Percentiles rank a stretch among this genome's conserved stretches.
Evolutionary conservation across 2,888 invertebrate species (phyloP).

Genomic region (Apodemia duryi): DNA sequence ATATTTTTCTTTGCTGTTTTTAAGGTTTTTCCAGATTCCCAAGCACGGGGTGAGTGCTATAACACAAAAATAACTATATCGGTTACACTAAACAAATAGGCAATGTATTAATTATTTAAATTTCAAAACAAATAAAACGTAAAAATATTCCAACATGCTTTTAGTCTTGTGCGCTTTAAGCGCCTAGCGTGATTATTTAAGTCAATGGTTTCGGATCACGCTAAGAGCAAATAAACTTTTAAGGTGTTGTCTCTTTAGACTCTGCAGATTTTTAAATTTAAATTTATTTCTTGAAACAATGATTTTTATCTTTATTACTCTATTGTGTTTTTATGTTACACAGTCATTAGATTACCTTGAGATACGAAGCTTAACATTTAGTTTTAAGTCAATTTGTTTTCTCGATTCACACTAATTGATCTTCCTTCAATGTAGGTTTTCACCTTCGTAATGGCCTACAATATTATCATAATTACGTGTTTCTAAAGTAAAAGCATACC

Average conservation of each 20-base stretch:
- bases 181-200: conserved; percentile 8
- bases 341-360: conserved; percentile 10
- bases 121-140: not conserved
- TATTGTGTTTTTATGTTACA: conserved; percentile 14
- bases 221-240: conserved; percentile 15
- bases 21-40: too few species aligned
- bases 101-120: not conserved
- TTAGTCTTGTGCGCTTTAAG: conserved; percentile 5
- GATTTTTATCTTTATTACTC: conserved; percentile 15
- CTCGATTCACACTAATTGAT: conserved; percentile 12
- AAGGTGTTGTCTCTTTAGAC: conserved; percentile 11
- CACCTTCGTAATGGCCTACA: conserved; percentile 11
- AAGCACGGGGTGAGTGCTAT: too few species aligned
- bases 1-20: too few species aligned
- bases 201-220: conserved; percentile 14
- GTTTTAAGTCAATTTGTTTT: conserved; percentile 6
- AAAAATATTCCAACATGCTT: not conserved
- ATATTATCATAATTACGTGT: conserved; percentile 11
- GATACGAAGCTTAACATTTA: not conserved
- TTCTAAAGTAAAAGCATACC: conserved; percentile 12
- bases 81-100: not conserved
- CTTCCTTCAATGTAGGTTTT: conserved; percentile 1
- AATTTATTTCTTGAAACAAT: conserved; percentile 8
- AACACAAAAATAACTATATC: not conserved
- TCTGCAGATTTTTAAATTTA: conserved; percentile 7